A percentile compares a stretch with the other conserved stretches of the same genome.
These are phyloP conservation scores for Troides aeacus DNA, from an alignment of 2,888 invertebrate genomes.

Conservation along the genomic window DNA sequence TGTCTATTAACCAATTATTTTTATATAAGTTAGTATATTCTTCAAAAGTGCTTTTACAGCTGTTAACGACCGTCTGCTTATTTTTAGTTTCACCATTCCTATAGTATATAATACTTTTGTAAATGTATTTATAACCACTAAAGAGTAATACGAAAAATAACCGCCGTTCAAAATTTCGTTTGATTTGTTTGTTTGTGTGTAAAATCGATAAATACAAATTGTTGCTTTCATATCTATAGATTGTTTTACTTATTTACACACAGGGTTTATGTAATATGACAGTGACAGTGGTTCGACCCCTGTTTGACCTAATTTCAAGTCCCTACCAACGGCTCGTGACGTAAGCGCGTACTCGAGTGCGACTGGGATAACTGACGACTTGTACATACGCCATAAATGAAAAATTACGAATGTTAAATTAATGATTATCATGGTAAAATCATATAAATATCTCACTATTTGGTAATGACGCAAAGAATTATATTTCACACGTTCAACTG, in stretches of 20 bases:
- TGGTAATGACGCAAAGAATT: too few relatives aligned
- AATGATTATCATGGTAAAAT: neutral
- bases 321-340: constrained; percentile 66
- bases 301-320: constrained; percentile 74
- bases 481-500: too few relatives aligned
- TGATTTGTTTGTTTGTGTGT: neutral
- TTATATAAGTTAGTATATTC: too few relatives aligned
- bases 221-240: constrained; percentile 11
- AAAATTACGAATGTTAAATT: neutral
- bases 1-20: too few relatives aligned
- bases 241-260: constrained; percentile 25
- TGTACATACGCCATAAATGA: neutral
- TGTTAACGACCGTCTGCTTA: too few relatives aligned
- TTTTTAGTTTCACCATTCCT: too few relatives aligned
- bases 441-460: neutral
- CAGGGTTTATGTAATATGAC: constrained; percentile 43
- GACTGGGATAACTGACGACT: constrained; percentile 24
- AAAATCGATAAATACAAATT: constrained; percentile 18
- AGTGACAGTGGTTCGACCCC: constrained; percentile 76
- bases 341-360: constrained; percentile 50
- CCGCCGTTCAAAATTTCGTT: too few relatives aligned
- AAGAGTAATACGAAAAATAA: too few relatives aligned
- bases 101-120: too few relatives aligned
- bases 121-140: too few relatives aligned
- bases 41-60: too few relatives aligned